These are phyloP conservation scores for Gymnarchus niloticus DNA, from an alignment of 2,113 vertebrate genomes.

Conservation along the genomic window DNA sequence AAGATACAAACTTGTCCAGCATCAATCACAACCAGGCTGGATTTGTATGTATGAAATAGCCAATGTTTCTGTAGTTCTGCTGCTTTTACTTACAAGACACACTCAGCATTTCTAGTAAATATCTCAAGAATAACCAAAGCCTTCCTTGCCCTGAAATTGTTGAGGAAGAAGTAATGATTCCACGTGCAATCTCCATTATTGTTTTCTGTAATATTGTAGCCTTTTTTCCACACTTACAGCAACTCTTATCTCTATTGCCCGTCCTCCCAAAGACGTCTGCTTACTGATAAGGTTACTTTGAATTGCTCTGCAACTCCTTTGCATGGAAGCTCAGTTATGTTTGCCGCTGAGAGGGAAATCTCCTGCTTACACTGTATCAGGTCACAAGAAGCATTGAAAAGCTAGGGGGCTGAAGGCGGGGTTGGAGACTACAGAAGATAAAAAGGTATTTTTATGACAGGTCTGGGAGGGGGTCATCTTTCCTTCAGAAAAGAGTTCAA, in stretches of 20 bases:
- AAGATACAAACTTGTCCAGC: neutral
- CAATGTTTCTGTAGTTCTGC: neutral
- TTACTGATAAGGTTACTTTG: slow-evolving; percentile 14
- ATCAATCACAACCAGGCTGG: neutral
- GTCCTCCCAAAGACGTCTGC: neutral
- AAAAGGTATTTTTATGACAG: slow-evolving; percentile 85
- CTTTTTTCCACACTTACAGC: neutral
- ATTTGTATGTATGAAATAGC: neutral
- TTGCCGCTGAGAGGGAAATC: slow-evolving; percentile 25
- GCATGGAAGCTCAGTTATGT: slow-evolving; percentile 1
- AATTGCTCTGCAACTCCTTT: slow-evolving; percentile 15
- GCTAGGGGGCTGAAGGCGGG: slow-evolving; percentile 50
- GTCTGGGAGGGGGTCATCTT: slow-evolving; percentile 85
- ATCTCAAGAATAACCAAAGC: neutral
- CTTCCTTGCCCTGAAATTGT: neutral
- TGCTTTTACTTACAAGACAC: neutral
- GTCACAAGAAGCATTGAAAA: slow-evolving; percentile 37
- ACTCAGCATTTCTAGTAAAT: neutral
- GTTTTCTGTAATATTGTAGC: neutral
- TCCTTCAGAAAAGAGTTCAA: slow-evolving; percentile 89
- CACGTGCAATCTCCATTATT: slow-evolving; percentile 1
- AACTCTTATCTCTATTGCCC: neutral
- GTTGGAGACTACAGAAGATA: slow-evolving; percentile 60
- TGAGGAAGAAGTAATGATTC: neutral
- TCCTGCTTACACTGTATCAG: slow-evolving; percentile 38